Evolutionary conservation across 2,113 vertebrate species (phyloP).

Genomic region (Rousettus leschenaultii): DNA sequence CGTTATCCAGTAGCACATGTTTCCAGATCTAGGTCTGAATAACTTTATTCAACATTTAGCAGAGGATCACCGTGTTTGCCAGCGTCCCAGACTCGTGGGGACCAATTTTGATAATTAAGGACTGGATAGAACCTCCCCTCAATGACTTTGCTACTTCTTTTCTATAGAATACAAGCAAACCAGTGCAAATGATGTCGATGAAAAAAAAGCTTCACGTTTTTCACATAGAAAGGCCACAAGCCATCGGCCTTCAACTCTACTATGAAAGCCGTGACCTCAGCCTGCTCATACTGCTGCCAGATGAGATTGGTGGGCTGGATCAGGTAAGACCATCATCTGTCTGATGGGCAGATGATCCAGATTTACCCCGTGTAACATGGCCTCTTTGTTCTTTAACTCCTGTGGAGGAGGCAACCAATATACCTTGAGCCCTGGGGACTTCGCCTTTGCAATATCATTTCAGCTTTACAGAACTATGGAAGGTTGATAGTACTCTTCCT

Average conservation of each 20-base stretch:
- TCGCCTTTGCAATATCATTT: not conserved
- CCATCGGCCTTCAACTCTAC: constrained; percentile 86
- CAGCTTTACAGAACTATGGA: not conserved
- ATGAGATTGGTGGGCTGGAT: constrained; percentile 81
- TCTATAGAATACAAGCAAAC: constrained; percentile 83
- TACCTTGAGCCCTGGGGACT: not conserved
- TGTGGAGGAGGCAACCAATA: not conserved
- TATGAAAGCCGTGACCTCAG: constrained; percentile 88
- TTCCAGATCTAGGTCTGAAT: not conserved
- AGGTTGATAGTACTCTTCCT: not conserved
- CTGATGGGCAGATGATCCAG: not conserved
- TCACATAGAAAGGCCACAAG: constrained; percentile 73
- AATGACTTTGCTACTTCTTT: not conserved
- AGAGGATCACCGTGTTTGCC: not conserved
- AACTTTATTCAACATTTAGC: not conserved
- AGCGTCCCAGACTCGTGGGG: not conserved
- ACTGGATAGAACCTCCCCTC: not conserved
- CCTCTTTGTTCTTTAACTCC: not conserved
- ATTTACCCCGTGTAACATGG: not conserved
- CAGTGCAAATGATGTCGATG: constrained; percentile 88
- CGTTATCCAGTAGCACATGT: not conserved
- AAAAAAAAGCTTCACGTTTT: constrained; percentile 74
- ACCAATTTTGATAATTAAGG: not conserved
- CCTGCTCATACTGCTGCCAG: constrained; percentile 88
- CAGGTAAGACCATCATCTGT: constrained; percentile 80